These are phyloP conservation scores for Cepaea hortensis DNA, from an alignment of 2,888 invertebrate species.

Conservation along the genomic window DNA sequence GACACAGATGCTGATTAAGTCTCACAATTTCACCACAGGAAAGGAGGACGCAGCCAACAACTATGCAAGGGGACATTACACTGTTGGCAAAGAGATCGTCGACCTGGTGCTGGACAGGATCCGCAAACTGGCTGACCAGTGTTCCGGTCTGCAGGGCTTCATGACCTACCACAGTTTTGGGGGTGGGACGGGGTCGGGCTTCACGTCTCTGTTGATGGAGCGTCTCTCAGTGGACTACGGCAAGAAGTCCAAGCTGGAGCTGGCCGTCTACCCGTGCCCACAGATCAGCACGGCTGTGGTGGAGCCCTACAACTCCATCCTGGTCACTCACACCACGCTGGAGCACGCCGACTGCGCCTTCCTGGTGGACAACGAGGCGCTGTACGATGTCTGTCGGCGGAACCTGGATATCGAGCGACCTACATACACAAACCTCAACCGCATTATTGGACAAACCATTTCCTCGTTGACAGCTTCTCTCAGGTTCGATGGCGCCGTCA, in stretches of 20 bases:
- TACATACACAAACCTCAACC: conserved; percentile 91
- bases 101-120: conserved; percentile 46
- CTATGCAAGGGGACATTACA: conserved; percentile 33
- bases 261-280: conserved; percentile 44
- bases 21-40: conserved; percentile 92
- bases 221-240: conserved; percentile 46
- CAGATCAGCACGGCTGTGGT: conserved; percentile 83
- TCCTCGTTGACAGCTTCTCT: conserved; percentile 76
- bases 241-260: conserved; percentile 43
- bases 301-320: conserved; percentile 95
- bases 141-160: conserved; percentile 45
- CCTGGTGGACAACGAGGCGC: conserved; percentile 95
- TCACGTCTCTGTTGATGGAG: conserved; percentile 47
- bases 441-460: conserved; percentile 91
- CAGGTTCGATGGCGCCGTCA: conserved; percentile 78
- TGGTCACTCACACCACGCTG: conserved; percentile 93
- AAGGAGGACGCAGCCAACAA: conserved; percentile 77
- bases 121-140: conserved; percentile 42
- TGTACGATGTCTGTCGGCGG: conserved; percentile 88
- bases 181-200: conserved; percentile 49
- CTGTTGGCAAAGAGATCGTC: conserved; percentile 45
- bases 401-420: conserved; percentile 90
- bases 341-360: conserved; percentile 97
- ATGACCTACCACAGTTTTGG: conserved; percentile 48
- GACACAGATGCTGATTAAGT: conserved; percentile 81